Conservation (phyloP, 2,888 invertebrate genomes). For the Latrodectus elegans region DNA sequence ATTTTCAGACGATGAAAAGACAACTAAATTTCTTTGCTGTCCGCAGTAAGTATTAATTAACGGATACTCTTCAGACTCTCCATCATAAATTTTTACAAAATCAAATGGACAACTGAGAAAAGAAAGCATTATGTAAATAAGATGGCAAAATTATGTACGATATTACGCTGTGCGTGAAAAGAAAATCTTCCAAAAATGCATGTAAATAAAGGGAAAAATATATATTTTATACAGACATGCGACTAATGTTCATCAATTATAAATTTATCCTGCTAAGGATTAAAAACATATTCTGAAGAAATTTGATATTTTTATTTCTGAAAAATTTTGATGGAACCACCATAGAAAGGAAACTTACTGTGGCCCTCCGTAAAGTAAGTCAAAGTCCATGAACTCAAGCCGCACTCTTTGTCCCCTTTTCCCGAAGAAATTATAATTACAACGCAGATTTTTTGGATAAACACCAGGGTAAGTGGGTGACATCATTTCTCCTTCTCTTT, state of each 20-base stretch:
- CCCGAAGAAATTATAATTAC: constrained; percentile 93
- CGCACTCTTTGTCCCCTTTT: constrained; percentile 91
- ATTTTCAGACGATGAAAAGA: constrained; percentile 93
- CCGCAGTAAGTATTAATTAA: constrained; percentile 98
- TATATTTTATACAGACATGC: too few species aligned
- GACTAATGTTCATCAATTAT: too few species aligned
- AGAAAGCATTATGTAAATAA: too few species aligned
- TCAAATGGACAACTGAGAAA: constrained; percentile 95
- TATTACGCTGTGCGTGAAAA: too few species aligned
- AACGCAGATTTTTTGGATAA: constrained; percentile 96
- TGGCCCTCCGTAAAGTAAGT: constrained; percentile 97
- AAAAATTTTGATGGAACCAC: too few species aligned
- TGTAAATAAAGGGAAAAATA: too few species aligned
- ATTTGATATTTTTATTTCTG: too few species aligned
- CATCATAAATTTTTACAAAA: constrained; percentile 97
- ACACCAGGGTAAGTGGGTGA: constrained; percentile 99
- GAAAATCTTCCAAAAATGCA: too few species aligned
- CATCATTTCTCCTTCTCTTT: constrained; percentile 88
- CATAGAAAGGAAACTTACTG: constrained; percentile 83
- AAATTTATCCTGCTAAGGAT: too few species aligned
- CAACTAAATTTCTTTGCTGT: constrained; percentile 94
- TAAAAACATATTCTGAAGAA: too few species aligned
- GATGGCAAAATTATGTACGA: too few species aligned
- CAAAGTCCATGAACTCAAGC: constrained; percentile 97
- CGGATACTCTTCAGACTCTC: constrained; percentile 89